Evolutionary conservation across 2,113 vertebrate species (phyloP).

Genomic region (Atherinomorus stipes): DNA sequence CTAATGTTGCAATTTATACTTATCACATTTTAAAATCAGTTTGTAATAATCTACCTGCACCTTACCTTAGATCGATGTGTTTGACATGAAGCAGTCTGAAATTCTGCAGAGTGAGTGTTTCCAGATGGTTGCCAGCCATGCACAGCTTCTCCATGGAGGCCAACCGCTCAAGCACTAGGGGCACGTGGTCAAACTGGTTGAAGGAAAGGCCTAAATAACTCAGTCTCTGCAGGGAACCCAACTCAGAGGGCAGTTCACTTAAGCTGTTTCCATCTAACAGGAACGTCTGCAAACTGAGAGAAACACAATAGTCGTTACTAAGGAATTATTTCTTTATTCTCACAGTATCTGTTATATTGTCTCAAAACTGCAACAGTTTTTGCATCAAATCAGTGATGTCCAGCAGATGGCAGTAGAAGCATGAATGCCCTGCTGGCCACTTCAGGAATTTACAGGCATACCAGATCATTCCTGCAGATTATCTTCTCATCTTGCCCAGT

Average conservation of each 20-base stretch:
- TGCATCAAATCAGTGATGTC: conserved; percentile 2
- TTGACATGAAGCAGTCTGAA: conserved; percentile 92
- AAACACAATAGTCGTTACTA: neutral
- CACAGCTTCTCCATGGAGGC: conserved; percentile 93
- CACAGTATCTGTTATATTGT: neutral
- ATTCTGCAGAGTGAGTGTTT: conserved; percentile 86
- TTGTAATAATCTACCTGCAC: neutral
- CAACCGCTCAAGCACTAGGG: conserved; percentile 91
- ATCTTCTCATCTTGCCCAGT: conserved; percentile 49
- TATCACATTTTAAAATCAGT: neutral
- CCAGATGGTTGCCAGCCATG: conserved; percentile 94
- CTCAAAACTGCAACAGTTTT: neutral
- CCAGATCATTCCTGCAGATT: conserved; percentile 73
- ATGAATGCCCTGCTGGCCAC: conserved; percentile 52
- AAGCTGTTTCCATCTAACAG: conserved; percentile 96
- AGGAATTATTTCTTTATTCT: neutral
- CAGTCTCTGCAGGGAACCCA: conserved; percentile 91
- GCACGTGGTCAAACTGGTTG: conserved; percentile 92
- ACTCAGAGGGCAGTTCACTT: conserved; percentile 88
- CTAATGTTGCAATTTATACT: neutral
- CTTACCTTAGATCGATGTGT: conserved; percentile 93
- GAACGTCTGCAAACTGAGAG: conserved; percentile 94
- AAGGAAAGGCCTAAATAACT: conserved; percentile 95
- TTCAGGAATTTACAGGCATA: conserved; percentile 70
- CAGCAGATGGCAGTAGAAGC: conserved; percentile 73